Percentiles rank a stretch among this genome's conserved stretches.
These are phyloP conservation scores for Gyrodactylus bullatarudis DNA, from an alignment of 1,140 invertebrate species.

Conservation along the genomic window DNA sequence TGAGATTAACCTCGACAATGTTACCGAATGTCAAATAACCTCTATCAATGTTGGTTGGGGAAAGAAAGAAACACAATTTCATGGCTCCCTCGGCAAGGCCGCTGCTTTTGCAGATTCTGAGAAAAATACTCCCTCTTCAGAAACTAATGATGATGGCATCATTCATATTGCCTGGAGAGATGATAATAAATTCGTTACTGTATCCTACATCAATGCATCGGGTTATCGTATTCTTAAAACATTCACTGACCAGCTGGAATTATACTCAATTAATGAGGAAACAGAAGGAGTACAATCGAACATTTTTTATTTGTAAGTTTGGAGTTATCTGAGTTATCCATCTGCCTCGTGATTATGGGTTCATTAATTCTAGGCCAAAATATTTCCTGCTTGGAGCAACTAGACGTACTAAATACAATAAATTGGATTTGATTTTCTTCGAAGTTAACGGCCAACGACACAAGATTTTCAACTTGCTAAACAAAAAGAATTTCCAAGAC, in stretches of 20 bases:
- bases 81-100: conserved; percentile 48
- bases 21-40: background rate
- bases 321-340: too few relatives aligned
- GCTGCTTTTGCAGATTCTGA: conserved; percentile 17
- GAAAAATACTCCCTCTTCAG: background rate
- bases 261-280: background rate
- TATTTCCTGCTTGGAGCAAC: background rate
- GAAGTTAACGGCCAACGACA: background rate
- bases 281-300: background rate
- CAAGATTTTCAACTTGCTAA: background rate
- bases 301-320: background rate
- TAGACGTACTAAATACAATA: background rate
- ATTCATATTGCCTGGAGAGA: background rate
- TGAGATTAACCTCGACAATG: background rate
- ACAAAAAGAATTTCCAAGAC: too few relatives aligned
- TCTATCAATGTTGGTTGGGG: background rate
- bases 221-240: background rate
- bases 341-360: too few relatives aligned
- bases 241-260: background rate
- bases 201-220: background rate
- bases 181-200: background rate
- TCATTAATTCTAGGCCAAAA: background rate
- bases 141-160: background rate
- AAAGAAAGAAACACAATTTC: conserved; percentile 70
- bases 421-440: background rate